Evolutionary conservation across 1,140 invertebrate species (phyloP).

Genomic region (Drosophila auraria): DNA sequence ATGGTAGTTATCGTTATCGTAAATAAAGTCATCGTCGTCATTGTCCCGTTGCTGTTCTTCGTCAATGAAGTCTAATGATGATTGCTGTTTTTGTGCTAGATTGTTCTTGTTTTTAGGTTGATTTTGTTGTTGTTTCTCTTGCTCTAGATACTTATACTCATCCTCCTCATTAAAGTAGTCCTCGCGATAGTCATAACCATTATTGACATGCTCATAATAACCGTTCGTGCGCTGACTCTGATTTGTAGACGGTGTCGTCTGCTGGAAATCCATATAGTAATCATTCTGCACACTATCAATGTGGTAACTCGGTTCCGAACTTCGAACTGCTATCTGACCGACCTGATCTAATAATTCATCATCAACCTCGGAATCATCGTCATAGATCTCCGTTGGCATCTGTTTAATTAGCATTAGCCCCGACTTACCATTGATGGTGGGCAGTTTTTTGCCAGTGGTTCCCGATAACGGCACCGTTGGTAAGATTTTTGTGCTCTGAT

Average conservation of each 20-base stretch:
- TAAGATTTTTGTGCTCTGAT: constrained; percentile 58
- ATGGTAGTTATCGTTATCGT: constrained; percentile 72
- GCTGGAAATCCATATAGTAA: constrained; percentile 76
- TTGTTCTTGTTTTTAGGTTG: constrained; percentile 54
- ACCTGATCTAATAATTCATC: constrained; percentile 26
- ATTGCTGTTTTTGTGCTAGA: constrained; percentile 43
- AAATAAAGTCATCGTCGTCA: constrained; percentile 66
- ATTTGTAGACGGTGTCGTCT: constrained; percentile 81
- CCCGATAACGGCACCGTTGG: constrained; percentile 67
- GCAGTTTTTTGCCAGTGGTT: constrained; percentile 82
- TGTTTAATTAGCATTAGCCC: constrained; percentile 72
- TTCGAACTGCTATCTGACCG: constrained; percentile 2
- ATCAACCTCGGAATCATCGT: constrained; percentile 64
- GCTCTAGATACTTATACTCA: constrained; percentile 80
- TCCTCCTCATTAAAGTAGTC: constrained; percentile 85
- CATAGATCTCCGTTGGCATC: constrained; percentile 80
- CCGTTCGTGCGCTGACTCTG: constrained; percentile 70
- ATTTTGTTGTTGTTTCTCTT: constrained; percentile 68
- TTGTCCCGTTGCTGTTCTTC: constrained; percentile 45
- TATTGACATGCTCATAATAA: constrained; percentile 78
- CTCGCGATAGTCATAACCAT: constrained; percentile 82
- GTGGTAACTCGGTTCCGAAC: constrained; percentile 57
- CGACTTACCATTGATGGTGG: constrained; percentile 82
- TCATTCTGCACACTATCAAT: constrained; percentile 77
- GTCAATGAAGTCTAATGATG: constrained; percentile 69